Evolutionary conservation across 2,888 invertebrate species (phyloP).

Genomic region (Eristalinus sepulchralis): DNA sequence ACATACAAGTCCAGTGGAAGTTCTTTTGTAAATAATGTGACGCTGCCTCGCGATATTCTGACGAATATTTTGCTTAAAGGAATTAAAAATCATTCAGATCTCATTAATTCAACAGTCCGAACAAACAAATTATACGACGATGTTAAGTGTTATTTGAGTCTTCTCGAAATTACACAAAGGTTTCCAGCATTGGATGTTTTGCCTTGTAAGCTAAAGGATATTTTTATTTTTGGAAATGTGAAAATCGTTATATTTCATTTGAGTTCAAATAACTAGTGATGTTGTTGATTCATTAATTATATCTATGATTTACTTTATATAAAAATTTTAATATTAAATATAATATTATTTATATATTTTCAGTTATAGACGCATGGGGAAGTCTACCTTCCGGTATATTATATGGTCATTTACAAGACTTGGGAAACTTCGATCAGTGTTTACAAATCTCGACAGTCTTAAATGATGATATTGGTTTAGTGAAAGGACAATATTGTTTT

Average conservation of each 20-base stretch:
- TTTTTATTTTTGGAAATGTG: background rate
- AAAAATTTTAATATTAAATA: no score
- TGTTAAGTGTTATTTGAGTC: constrained; percentile 31
- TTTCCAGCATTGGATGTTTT: constrained; percentile 32
- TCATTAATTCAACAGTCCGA: background rate
- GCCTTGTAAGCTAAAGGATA: constrained; percentile 42
- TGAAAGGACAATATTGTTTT: constrained; percentile 52
- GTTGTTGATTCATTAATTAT: no score
- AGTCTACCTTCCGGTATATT: constrained; percentile 47
- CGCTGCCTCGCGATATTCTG: constrained; percentile 32
- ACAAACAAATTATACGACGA: constrained; percentile 1
- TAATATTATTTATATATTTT: background rate
- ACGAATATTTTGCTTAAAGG: constrained; percentile 28
- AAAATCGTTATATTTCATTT: no score
- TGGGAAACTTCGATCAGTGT: constrained; percentile 54
- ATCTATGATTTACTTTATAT: no score
- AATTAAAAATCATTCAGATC: constrained; percentile 10
- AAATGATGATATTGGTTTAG: constrained; percentile 17
- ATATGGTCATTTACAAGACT: constrained; percentile 22
- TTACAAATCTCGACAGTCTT: constrained; percentile 17
- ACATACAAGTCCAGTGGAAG: background rate
- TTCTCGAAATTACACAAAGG: constrained; percentile 30
- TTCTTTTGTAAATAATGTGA: constrained; percentile 19
- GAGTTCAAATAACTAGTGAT: no score
- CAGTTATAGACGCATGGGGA: constrained; percentile 58